These are phyloP conservation scores for Zootermopsis nevadensis DNA, from an alignment of 2,888 invertebrate genomes.

Conservation along the genomic window DNA sequence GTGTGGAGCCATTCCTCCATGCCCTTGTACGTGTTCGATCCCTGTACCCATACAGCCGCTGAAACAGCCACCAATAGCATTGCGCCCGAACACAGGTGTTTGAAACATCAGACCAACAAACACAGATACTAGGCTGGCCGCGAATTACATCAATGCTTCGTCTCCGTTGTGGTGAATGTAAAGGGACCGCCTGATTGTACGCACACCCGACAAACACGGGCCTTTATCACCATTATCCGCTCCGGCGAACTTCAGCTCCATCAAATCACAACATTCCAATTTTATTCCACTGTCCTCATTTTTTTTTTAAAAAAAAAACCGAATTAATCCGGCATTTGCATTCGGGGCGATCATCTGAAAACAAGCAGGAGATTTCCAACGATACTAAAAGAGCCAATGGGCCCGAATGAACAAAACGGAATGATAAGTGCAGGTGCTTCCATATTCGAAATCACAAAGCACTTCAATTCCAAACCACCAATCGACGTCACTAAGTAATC, in stretches of 20 bases:
- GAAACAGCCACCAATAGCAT: too few species aligned
- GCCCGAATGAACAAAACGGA: background rate
- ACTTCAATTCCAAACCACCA: background rate
- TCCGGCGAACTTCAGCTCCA: background rate
- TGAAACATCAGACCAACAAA: too few species aligned
- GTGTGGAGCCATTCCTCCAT: too few species aligned
- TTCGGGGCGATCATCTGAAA: background rate
- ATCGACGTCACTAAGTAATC: constrained; percentile 16
- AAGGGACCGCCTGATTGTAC: background rate
- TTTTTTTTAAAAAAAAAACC: background rate
- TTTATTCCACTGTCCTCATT: background rate
- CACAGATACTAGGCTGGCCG: too few species aligned
- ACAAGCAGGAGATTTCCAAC: background rate
- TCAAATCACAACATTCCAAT: constrained; percentile 1
- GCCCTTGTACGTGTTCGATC: too few species aligned
- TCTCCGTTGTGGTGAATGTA: too few species aligned
- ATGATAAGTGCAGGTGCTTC: background rate
- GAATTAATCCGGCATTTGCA: constrained; percentile 13
- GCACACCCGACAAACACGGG: background rate
- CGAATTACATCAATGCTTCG: too few species aligned
- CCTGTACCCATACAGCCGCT: too few species aligned
- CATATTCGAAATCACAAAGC: constrained; percentile 8
- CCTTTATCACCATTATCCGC: constrained; percentile 11
- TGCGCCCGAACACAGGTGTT: too few species aligned
- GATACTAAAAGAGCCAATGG: constrained; percentile 10